phyloP scores from a whole-genome alignment of 2,888 invertebrate species.

The Venusia cambrica region DNA sequence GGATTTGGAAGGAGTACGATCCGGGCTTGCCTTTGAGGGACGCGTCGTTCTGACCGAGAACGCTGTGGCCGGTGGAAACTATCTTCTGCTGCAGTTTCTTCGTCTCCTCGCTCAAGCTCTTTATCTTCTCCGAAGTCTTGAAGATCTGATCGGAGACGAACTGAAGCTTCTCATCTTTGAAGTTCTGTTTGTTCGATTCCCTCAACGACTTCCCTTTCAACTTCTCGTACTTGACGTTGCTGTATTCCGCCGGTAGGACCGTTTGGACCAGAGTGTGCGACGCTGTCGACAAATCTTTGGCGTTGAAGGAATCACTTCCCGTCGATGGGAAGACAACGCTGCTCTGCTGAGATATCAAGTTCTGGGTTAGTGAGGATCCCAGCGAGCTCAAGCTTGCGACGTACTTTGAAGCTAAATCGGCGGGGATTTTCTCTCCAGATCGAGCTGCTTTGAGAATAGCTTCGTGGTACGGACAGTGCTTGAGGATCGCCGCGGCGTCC shows the following conservation, averaged over 20 bases:
- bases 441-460: conserved; percentile 72
- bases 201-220: conserved; percentile 59
- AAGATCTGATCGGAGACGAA: conserved; percentile 61
- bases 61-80: conserved; percentile 48
- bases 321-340: conserved; percentile 45
- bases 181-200: conserved; percentile 45
- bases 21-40: conserved; percentile 72
- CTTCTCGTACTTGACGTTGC: conserved; percentile 42
- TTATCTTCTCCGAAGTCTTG: conserved; percentile 66
- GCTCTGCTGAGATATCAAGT: conserved; percentile 35
- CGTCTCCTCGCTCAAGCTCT: conserved; percentile 60
- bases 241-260: conserved; percentile 35
- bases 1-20: conserved; percentile 88
- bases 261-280: conserved; percentile 61
- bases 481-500: conserved; percentile 71
- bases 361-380: conserved; percentile 72
- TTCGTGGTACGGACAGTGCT: conserved; percentile 76
- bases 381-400: conserved; percentile 76
- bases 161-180: conserved; percentile 53
- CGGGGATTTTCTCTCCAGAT: conserved; percentile 65
- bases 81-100: conserved; percentile 67
- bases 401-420: conserved; percentile 74
- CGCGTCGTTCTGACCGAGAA: conserved; percentile 27
- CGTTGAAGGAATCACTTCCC: conserved; percentile 51
- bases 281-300: conserved; percentile 50